Conservation (phyloP, 2,888 invertebrate species). For the Theodoxus fluviatilis region DNA sequence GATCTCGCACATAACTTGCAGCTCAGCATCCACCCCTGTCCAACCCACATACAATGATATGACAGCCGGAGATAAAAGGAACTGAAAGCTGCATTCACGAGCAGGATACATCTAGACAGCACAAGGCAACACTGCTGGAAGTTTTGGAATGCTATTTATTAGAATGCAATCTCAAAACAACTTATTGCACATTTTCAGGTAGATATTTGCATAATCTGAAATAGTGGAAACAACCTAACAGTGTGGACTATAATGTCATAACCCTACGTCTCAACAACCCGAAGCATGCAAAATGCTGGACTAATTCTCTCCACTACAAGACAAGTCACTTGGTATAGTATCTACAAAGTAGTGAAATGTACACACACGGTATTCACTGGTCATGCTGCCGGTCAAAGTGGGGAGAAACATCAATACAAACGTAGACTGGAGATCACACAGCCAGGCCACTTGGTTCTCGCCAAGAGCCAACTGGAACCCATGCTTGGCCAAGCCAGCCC, state of each 20-base stretch:
- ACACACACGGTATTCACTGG: too few relatives aligned
- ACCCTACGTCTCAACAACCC: neutral
- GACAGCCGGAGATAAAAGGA: neutral
- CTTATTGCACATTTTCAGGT: conserved; percentile 36
- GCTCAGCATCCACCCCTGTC: too few relatives aligned
- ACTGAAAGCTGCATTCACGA: neutral
- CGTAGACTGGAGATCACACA: too few relatives aligned
- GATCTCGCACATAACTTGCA: too few relatives aligned
- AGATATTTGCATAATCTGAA: conserved; percentile 31
- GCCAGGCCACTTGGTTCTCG: too few relatives aligned
- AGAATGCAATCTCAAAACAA: conserved; percentile 27
- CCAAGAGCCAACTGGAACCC: too few relatives aligned
- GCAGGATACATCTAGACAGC: conserved; percentile 18
- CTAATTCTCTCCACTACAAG: neutral
- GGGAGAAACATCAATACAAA: too few relatives aligned
- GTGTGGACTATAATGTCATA: neutral
- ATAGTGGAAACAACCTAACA: conserved; percentile 26
- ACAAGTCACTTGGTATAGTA: neutral
- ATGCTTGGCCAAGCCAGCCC: too few relatives aligned
- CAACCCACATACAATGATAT: conserved; percentile 5
- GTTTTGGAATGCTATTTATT: conserved; percentile 24
- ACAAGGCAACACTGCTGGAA: conserved; percentile 8
- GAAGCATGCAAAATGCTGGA: neutral
- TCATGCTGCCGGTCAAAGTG: too few relatives aligned
- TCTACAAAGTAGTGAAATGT: conserved; percentile 4